Conservation (phyloP, 2,113 vertebrate genomes). For the Stegastes partitus region DNA sequence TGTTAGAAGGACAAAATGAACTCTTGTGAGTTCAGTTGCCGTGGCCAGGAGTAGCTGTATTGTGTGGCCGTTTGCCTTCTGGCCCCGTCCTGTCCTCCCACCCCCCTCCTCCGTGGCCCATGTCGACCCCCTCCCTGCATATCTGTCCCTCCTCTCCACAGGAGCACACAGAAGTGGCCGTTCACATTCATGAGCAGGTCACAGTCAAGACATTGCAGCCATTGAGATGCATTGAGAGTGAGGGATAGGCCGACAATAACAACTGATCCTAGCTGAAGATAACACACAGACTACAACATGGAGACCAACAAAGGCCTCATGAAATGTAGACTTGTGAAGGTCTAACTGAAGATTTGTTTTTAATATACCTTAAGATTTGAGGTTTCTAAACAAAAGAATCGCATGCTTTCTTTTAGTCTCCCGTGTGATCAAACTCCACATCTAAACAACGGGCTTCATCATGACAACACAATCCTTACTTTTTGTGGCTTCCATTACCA, state of each 20-base stretch:
- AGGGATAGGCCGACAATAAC: background rate
- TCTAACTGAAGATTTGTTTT: background rate
- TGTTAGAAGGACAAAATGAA: no score
- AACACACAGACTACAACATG: background rate
- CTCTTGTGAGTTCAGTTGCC: background rate
- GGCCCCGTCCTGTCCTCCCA: conserved; percentile 1
- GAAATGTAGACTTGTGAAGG: background rate
- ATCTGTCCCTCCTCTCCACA: conserved; percentile 21
- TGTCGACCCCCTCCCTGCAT: background rate
- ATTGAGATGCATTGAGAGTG: background rate
- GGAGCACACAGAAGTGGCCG: conserved; percentile 2
- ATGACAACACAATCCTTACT: background rate
- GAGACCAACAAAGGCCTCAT: background rate
- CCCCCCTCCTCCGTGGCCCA: conserved; percentile 2
- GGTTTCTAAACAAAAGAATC: no score
- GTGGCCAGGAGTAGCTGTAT: background rate
- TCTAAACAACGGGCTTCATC: background rate
- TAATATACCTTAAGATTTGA: background rate
- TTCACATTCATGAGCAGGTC: conserved; percentile 12
- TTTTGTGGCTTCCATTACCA: background rate
- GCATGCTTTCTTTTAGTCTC: background rate
- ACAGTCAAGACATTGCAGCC: conserved; percentile 2
- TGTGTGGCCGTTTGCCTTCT: background rate
- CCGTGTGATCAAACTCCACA: background rate
- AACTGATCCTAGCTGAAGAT: conserved; percentile 1